phyloP scores from a whole-genome alignment of 2,797 vertebrate genomes.

The Gorsachius magnificus region DNA sequence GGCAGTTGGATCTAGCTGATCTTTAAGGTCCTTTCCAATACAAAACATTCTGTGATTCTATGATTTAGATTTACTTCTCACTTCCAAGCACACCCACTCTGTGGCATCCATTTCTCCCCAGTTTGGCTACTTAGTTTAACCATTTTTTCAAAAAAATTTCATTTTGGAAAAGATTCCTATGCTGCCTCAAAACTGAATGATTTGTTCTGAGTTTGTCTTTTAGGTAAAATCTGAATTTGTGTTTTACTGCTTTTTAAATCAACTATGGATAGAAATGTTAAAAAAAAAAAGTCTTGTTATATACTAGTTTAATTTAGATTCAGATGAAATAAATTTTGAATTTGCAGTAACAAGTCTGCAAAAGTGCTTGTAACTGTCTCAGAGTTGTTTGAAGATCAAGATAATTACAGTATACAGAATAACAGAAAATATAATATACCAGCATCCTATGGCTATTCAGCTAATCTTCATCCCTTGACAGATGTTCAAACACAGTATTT shows the following conservation, averaged over 20 bases:
- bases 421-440: constrained; percentile 74
- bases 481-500: constrained; percentile 72
- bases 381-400: constrained; percentile 75
- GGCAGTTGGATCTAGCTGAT: not conserved
- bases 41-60: not conserved
- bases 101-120: constrained; percentile 15
- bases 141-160: constrained; percentile 65
- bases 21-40: not conserved
- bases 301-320: constrained; percentile 74
- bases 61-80: not conserved
- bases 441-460: constrained; percentile 67
- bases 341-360: constrained; percentile 71
- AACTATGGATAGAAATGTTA: constrained; percentile 42
- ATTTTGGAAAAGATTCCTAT: constrained; percentile 59
- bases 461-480: constrained; percentile 71
- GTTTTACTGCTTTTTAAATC: constrained; percentile 72
- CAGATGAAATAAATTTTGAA: constrained; percentile 71
- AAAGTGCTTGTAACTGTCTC: constrained; percentile 69
- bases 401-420: constrained; percentile 75
- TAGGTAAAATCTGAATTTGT: constrained; percentile 68
- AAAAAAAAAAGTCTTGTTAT: constrained; percentile 37
- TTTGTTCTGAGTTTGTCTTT: constrained; percentile 60
- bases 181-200: constrained; percentile 51
- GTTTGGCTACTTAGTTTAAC: constrained; percentile 57
- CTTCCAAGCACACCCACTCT: not conserved